A percentile compares a stretch with the other conserved stretches of the same genome.
Conservation (phyloP, 2,797 vertebrate genomes). For the Rhabdomys pumilio region DNA sequence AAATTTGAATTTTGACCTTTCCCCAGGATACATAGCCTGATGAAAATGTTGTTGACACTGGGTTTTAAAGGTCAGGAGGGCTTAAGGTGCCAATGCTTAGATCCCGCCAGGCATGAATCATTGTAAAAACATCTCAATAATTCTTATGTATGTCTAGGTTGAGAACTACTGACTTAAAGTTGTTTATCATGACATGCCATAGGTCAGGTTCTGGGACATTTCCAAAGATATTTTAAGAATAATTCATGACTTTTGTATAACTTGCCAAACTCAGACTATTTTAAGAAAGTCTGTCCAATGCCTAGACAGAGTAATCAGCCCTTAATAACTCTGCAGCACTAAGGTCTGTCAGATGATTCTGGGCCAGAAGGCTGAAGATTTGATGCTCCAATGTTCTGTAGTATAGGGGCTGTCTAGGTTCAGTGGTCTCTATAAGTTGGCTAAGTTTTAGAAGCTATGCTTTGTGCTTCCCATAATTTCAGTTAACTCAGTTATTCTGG, state of each 20-base stretch:
- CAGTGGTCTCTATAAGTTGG: no score
- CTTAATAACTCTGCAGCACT: no score
- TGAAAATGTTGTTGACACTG: neutral
- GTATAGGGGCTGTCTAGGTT: no score
- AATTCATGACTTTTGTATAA: neutral
- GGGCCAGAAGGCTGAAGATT: no score
- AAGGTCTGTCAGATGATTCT: no score
- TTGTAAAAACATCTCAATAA: neutral
- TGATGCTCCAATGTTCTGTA: no score
- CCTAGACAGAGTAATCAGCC: no score
- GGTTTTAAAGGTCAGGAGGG: neutral
- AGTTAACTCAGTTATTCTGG: no score
- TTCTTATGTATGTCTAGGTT: neutral
- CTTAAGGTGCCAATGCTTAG: neutral
- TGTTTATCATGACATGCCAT: neutral
- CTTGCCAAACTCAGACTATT: neutral
- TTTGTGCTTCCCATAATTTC: no score
- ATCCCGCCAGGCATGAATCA: neutral
- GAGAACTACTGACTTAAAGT: neutral
- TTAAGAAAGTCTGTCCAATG: neutral
- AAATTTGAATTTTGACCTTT: neutral
- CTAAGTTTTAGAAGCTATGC: no score
- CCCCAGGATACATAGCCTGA: neutral
- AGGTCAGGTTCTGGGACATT: neutral
- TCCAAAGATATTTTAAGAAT: neutral